Evolutionary conservation across 2,113 vertebrate species (phyloP).

Genomic region (Passer domesticus): DNA sequence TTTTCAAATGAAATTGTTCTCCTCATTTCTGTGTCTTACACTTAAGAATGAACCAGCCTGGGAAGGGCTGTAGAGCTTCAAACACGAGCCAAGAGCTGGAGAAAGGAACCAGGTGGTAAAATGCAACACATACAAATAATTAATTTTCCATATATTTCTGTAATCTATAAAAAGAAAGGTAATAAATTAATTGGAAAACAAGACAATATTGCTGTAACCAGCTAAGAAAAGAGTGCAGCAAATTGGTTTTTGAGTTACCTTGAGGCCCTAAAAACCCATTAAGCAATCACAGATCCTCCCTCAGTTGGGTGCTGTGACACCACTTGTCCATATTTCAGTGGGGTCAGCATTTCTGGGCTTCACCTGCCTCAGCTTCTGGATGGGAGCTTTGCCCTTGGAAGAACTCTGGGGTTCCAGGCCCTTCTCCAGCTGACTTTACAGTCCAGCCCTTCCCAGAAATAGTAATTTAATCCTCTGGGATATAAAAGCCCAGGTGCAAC

Average conservation of each 20-base stretch:
- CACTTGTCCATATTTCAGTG: neutral
- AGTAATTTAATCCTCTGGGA: neutral
- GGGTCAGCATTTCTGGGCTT: neutral
- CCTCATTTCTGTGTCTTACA: neutral
- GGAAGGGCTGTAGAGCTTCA: neutral
- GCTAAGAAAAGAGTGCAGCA: neutral
- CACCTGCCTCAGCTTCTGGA: neutral
- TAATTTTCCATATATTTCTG: neutral
- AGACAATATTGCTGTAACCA: neutral
- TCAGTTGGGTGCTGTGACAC: neutral
- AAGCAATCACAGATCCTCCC: neutral
- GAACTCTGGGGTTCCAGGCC: neutral
- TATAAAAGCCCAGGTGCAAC: neutral
- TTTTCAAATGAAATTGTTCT: neutral
- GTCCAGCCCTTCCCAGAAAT: neutral
- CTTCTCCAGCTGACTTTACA: neutral
- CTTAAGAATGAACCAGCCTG: neutral
- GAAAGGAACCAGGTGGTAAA: neutral
- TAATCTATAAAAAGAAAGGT: neutral
- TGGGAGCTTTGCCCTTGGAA: neutral
- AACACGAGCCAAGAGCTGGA: neutral
- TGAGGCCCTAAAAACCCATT: neutral
- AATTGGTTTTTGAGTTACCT: neutral
- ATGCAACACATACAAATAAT: neutral
- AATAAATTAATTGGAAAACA: conserved; percentile 22